Evolutionary conservation across 2,113 vertebrate species (phyloP).

Genomic region (Bos taurus): DNA sequence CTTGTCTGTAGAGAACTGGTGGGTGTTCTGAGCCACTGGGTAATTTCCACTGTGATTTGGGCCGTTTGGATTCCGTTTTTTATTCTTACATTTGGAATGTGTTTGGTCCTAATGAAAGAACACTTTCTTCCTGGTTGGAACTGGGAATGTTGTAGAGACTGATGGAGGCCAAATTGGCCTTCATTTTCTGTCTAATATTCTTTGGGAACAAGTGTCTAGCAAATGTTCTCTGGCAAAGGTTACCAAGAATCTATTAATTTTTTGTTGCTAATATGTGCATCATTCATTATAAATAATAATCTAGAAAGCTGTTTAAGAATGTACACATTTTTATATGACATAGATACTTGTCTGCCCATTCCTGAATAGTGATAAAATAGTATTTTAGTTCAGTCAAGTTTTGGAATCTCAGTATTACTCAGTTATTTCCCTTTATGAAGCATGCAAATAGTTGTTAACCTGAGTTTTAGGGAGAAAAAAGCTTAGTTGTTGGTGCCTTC

Average conservation of each 20-base stretch:
- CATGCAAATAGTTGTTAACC: background rate
- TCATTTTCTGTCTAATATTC: background rate
- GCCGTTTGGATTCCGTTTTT: background rate
- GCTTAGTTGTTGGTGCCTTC: background rate
- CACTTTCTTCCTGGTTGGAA: background rate
- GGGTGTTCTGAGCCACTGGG: background rate
- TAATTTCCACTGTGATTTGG: background rate
- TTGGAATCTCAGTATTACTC: background rate
- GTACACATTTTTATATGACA: background rate
- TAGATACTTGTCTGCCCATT: no score
- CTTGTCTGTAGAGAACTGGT: fast-evolving
- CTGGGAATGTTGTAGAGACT: background rate
- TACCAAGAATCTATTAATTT: background rate
- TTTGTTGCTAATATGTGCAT: background rate
- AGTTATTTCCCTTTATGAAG: background rate
- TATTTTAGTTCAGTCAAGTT: background rate
- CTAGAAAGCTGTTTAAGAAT: background rate
- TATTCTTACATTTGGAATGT: background rate
- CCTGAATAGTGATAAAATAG: background rate
- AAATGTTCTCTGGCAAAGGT: background rate
- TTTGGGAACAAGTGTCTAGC: background rate
- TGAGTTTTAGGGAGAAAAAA: background rate
- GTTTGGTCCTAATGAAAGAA: background rate
- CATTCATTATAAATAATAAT: background rate
- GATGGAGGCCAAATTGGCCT: fast-evolving